A percentile compares a stretch with the other conserved stretches of the same genome.
These are phyloP conservation scores for Gracilinanus agilis DNA, from an alignment of 2,113 vertebrate genomes.

Conservation along the genomic window DNA sequence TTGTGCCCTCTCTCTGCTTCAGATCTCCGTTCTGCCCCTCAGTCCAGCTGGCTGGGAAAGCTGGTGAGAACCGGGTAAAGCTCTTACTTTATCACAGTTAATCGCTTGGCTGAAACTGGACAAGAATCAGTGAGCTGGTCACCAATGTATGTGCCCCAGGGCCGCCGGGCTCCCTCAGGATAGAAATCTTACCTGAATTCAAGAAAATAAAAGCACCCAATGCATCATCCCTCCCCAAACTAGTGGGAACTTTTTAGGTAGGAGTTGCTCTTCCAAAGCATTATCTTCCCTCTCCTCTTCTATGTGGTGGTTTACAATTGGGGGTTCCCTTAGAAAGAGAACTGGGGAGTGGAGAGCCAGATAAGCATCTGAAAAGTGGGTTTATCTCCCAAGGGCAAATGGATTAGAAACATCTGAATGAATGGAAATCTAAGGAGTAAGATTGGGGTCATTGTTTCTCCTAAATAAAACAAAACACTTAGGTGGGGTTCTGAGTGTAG, in stretches of 20 bases:
- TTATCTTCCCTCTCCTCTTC: neutral
- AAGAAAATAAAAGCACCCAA: neutral
- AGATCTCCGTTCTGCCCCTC: neutral
- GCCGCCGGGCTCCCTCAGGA: neutral
- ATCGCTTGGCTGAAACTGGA: neutral
- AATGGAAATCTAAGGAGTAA: slow-evolving; percentile 33
- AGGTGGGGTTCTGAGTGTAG: neutral
- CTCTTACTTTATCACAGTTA: neutral
- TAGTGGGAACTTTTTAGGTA: neutral
- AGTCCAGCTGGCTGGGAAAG: neutral
- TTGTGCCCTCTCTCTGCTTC: neutral
- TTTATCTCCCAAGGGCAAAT: neutral
- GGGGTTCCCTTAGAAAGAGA: neutral
- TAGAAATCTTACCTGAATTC: neutral
- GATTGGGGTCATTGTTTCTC: slow-evolving; percentile 6
- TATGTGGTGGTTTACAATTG: neutral
- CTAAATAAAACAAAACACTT: slow-evolving; percentile 54
- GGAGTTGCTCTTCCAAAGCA: neutral
- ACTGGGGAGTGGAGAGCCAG: neutral
- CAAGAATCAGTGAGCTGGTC: neutral
- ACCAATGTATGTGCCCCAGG: neutral
- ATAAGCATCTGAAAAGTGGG: slow-evolving; percentile 43
- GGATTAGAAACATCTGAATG: slow-evolving; percentile 36
- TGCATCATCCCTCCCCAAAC: neutral
- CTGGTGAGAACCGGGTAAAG: neutral